Conservation (phyloP, 2,797 vertebrate genomes). For the Peromyscus aztecus region DNA sequence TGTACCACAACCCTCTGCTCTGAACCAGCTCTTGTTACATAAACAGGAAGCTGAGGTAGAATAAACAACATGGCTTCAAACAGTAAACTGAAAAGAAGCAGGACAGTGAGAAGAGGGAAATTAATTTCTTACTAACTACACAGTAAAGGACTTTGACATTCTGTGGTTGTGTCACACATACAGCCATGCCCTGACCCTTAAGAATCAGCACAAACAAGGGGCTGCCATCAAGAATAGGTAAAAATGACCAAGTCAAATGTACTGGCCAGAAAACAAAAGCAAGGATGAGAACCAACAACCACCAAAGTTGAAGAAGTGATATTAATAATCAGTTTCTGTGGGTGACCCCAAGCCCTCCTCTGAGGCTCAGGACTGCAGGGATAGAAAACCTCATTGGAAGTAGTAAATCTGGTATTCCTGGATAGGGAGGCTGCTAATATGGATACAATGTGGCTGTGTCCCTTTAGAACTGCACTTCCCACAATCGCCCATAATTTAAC, state of each 20-base stretch:
- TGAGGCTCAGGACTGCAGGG: neutral
- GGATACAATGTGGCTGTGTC: neutral
- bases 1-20: neutral
- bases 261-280: constrained; percentile 46
- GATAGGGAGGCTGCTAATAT: neutral
- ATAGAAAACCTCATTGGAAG: constrained; percentile 13
- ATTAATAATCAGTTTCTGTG: neutral
- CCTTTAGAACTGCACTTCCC: constrained; percentile 38
- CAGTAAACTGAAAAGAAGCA: constrained; percentile 18
- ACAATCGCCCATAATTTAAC: neutral
- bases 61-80: constrained; percentile 22
- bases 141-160: constrained; percentile 23
- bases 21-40: constrained; percentile 28
- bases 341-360: neutral
- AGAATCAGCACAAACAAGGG: constrained; percentile 31
- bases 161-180: neutral
- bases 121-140: constrained; percentile 59
- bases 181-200: constrained; percentile 8
- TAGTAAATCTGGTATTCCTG: constrained; percentile 19
- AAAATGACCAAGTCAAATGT: constrained; percentile 50
- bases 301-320: neutral
- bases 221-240: neutral
- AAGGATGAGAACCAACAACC: constrained; percentile 34
- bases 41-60: constrained; percentile 17
- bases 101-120: neutral